Conservation (phyloP, 2,888 invertebrate species). For the Ethmia dodecea region DNA sequence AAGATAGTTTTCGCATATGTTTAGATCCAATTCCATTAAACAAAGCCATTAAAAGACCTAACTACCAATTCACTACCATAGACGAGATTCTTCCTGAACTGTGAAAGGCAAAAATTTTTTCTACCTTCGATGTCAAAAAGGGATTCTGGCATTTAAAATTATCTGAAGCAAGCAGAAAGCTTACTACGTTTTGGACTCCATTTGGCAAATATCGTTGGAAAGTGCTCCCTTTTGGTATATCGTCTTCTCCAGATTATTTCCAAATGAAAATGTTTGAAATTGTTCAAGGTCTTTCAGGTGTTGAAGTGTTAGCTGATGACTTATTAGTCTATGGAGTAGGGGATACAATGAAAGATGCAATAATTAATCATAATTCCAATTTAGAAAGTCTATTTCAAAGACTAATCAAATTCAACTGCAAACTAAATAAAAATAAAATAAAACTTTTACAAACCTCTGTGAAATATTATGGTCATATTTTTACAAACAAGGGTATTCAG, state of each 20-base stretch:
- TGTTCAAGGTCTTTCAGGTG: constrained; percentile 1
- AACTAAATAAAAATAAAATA: constrained; percentile 4
- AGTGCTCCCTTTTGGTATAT: constrained; percentile 7
- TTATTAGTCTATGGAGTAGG: constrained; percentile 6
- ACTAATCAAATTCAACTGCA: constrained; percentile 3
- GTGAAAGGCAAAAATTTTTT: constrained; percentile 11
- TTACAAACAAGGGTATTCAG: constrained; percentile 1
- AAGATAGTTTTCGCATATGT: constrained; percentile 13
- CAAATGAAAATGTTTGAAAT: constrained; percentile 4
- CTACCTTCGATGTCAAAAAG: constrained; percentile 11
- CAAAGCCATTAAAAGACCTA: constrained; percentile 14
- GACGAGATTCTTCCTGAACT: constrained; percentile 13
- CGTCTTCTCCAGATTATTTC: constrained; percentile 3
- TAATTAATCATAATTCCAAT: constrained; percentile 3
- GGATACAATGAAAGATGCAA: constrained; percentile 4
- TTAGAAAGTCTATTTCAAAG: constrained; percentile 2
- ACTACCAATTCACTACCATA: constrained; percentile 13
- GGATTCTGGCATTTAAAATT: constrained; percentile 11
- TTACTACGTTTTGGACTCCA: constrained; percentile 13
- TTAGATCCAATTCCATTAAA: constrained; percentile 17
- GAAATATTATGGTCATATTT: neutral
- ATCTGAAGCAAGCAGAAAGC: constrained; percentile 9
- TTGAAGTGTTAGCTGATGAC: constrained; percentile 5
- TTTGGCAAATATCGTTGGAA: constrained; percentile 10
- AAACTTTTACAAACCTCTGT: constrained; percentile 1